Conservation (phyloP, 2,113 vertebrate genomes). For the Toxostoma redivivum region DNA sequence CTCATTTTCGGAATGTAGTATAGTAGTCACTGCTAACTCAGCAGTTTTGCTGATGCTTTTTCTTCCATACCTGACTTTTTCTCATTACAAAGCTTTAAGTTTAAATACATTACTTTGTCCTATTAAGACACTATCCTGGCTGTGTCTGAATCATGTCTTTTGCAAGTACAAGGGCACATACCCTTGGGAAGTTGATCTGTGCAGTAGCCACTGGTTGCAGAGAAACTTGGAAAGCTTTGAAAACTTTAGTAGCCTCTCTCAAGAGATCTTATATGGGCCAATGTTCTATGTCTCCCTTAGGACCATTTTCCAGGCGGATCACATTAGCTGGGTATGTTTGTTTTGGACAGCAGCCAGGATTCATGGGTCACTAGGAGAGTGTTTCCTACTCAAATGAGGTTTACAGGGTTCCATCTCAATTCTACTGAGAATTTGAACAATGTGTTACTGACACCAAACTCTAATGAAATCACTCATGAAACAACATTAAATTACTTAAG, state of each 20-base stretch:
- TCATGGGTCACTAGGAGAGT: not conserved
- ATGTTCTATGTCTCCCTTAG: not conserved
- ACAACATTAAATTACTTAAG: not conserved
- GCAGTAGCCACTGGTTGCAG: not conserved
- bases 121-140: not conserved
- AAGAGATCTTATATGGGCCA: not conserved
- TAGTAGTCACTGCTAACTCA: not conserved
- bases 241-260: not conserved
- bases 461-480: not conserved
- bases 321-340: not conserved
- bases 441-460: not conserved
- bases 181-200: not conserved
- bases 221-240: not conserved
- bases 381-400: not conserved
- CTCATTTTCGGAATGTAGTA: not conserved
- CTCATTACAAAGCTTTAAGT: not conserved
- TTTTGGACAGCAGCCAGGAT: not conserved
- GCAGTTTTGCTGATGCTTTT: not conserved
- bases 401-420: not conserved
- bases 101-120: not conserved
- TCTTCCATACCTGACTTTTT: not conserved
- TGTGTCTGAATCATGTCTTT: not conserved
- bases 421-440: not conserved
- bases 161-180: rapidly evolving
- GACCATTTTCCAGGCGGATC: not conserved